These are phyloP conservation scores for Rhopalosiphum padi DNA, from an alignment of 1,140 invertebrate genomes.

Conservation along the genomic window DNA sequence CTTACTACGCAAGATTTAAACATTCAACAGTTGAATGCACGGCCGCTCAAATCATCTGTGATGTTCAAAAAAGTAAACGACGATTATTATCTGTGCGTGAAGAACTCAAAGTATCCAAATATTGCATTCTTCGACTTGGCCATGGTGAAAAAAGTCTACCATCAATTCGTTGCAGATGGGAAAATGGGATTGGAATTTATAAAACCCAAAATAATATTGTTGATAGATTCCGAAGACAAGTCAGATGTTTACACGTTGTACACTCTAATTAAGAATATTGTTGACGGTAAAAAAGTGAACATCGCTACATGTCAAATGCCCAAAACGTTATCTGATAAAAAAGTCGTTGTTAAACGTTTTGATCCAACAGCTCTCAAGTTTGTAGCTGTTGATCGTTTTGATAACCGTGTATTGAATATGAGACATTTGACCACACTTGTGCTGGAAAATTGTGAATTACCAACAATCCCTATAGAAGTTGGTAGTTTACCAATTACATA, in stretches of 20 bases:
- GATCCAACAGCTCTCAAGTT: not conserved
- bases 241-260: not conserved
- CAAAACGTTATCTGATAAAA: not conserved
- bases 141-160: not conserved
- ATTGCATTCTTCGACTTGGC: not conserved
- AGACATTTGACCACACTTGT: not conserved
- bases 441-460: not conserved
- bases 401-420: not conserved
- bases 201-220: not conserved
- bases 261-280: not conserved
- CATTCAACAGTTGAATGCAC: not conserved
- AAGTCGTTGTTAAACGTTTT: not conserved
- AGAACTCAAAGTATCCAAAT: slow-evolving; percentile 27
- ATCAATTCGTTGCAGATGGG: not conserved
- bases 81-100: not conserved
- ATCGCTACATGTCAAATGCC: not conserved
- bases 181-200: not conserved
- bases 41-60: not conserved
- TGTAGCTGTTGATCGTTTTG: not conserved
- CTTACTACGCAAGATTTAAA: too few relatives aligned
- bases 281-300: not conserved
- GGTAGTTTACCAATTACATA: not conserved
- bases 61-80: not conserved
- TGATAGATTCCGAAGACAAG: not conserved
- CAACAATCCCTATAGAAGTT: not conserved